Conservation (phyloP, 2,113 vertebrate genomes). For the Pachypanchax playfairii region DNA sequence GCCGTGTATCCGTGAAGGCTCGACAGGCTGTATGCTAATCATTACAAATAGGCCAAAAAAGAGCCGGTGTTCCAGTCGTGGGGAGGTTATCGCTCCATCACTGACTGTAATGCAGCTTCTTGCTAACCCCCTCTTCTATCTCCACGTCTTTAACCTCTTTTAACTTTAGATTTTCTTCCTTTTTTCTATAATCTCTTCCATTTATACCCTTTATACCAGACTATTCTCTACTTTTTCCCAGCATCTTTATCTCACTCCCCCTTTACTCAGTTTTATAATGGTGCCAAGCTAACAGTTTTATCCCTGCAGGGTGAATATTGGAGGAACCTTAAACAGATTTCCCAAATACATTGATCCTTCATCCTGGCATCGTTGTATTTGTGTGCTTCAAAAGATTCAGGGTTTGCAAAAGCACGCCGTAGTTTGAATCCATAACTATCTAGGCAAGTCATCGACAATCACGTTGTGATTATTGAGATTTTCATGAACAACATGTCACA, state of each 20-base stretch:
- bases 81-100: slow-evolving; percentile 53
- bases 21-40: slow-evolving; percentile 58
- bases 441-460: slow-evolving; percentile 25
- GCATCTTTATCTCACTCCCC: slow-evolving; percentile 1
- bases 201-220: slow-evolving; percentile 7
- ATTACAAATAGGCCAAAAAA: slow-evolving; percentile 55
- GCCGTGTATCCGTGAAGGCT: slow-evolving; percentile 28
- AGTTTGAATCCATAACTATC: too few relatives aligned
- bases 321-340: slow-evolving; percentile 6
- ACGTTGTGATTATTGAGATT: too few relatives aligned
- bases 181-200: slow-evolving; percentile 15
- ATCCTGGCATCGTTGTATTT: neutral
- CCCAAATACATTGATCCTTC: neutral
- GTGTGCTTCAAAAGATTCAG: neutral
- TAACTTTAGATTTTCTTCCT: slow-evolving; percentile 16
- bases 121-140: neutral
- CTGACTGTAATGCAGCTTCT: slow-evolving; percentile 26
- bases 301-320: slow-evolving; percentile 6
- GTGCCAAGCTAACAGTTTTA: slow-evolving; percentile 26
- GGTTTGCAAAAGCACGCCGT: neutral
- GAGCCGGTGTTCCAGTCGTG: slow-evolving; percentile 30
- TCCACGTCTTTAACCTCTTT: slow-evolving; percentile 19
- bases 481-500: slow-evolving; percentile 17
- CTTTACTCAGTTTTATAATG: slow-evolving; percentile 16
- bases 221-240: neutral